Base-by-base conservation (phyloP, 2,888 invertebrate species). In the Camptogramma bilineatum region DNA sequence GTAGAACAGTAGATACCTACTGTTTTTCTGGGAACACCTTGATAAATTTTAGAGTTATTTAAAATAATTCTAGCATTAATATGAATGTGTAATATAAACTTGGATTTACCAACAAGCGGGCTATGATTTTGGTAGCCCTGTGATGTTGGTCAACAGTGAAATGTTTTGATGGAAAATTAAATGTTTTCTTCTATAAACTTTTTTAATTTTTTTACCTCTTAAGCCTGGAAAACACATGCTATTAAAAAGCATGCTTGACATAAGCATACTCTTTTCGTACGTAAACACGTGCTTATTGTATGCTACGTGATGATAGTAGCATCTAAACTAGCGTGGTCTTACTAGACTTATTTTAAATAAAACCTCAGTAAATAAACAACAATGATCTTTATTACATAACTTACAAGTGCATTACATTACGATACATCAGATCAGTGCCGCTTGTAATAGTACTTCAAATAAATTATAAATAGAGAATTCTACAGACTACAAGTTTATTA, bases 371-470 rank as follows among this genome's bases (percentile, higher is more conserved):
- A 17, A 39, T 13, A 44, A 17, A 44, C 44, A 42, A 42, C 42
- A 44, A 44, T 44, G 44, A 44, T 44, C 8, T 42, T 44, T 44
- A 44, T 44, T 44, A 17, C 39, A 39, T 44, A 39, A 44, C 44
- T 44, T 17, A 44, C 16, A 44, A 7, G 17, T 44, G 16, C 16
- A 16, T 16, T 42, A 16, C 17, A 8, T 17, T 16, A 44, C 4
- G 16, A 16, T 44, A 44, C 17, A 8, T 7, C 16, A n/a, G 2
- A 39, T 4, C 13, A 4, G 7, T 42, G 42, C n/a, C 10, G 8
- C 4, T 16, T 16, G 42, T 42, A n/a, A 34, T 10, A 5, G 0
- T 1, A 10, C 2, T 28, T 10, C 34, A 34, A 34, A 34, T 34
- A 10, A 34, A 24, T 4, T 31, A 1, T 34, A 3, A 8, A 10